Percentiles rank a stretch among this genome's conserved stretches.
Evolutionary conservation across 2,888 invertebrate genomes (phyloP).

Genomic region (Lasioglossum figueresi): DNA sequence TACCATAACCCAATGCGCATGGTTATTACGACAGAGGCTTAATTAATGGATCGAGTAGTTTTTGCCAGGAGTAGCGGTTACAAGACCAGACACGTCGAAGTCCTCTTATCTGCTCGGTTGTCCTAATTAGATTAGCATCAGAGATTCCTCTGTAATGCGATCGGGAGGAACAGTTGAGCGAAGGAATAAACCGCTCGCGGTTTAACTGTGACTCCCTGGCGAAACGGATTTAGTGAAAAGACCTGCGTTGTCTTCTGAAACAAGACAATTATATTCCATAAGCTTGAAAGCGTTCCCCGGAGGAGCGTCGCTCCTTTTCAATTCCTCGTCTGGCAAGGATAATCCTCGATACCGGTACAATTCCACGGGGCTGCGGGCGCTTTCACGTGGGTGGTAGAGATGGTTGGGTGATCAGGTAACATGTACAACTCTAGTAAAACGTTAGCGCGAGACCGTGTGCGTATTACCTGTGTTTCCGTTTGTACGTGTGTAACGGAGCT

Average conservation of each 20-base stretch:
- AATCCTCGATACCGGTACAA: slow-evolving; percentile 56
- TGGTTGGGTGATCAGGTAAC: slow-evolving; percentile 51
- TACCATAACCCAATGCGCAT: not conserved
- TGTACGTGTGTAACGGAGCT: slow-evolving; percentile 54
- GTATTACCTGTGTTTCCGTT: slow-evolving; percentile 13
- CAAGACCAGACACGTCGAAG: not conserved
- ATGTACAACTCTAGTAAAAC: slow-evolving; percentile 24
- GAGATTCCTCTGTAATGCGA: not conserved
- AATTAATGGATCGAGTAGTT: not conserved
- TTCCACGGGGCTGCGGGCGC: slow-evolving; percentile 36
- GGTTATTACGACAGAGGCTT: not conserved
- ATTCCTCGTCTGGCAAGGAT: slow-evolving; percentile 38
- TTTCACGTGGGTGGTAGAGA: slow-evolving; percentile 47
- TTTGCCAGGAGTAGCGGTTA: not conserved
- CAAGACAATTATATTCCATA: slow-evolving; percentile 35
- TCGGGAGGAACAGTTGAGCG: not conserved
- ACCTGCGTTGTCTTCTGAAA: not conserved
- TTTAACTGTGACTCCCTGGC: not conserved
- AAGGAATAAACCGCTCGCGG: not conserved
- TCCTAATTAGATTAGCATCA: not conserved
- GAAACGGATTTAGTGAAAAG: slow-evolving; percentile 3
- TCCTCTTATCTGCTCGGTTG: not conserved
- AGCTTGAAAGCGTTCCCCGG: slow-evolving; percentile 11
- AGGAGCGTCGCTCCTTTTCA: slow-evolving; percentile 40
- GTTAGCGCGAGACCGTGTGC: slow-evolving; percentile 6